phyloP scores from a whole-genome alignment of 2,797 vertebrate species.

The Alcedo atthis region DNA sequence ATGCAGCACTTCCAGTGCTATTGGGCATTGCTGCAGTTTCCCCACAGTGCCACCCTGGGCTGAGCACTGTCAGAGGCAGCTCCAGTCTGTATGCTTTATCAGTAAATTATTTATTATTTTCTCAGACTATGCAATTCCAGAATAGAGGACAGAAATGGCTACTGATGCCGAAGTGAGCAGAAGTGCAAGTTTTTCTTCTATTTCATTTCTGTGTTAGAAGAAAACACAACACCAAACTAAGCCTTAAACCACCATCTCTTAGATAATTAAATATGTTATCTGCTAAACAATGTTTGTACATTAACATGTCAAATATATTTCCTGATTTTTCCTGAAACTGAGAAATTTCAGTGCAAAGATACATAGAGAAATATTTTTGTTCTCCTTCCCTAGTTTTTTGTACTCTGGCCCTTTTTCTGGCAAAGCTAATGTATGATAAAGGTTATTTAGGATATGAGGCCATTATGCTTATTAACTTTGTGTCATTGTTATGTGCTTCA shows the following conservation, averaged over 20 bases:
- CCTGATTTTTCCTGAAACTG: neutral
- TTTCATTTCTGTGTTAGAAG: neutral
- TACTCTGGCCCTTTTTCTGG: neutral
- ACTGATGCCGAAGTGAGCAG: neutral
- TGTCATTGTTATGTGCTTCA: neutral
- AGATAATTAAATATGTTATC: neutral
- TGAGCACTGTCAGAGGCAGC: neutral
- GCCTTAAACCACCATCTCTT: neutral
- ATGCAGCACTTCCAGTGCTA: neutral
- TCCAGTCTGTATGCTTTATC: neutral
- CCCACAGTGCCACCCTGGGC: neutral
- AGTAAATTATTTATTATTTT: neutral
- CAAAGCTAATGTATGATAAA: neutral
- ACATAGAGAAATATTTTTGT: neutral
- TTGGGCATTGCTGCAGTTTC: neutral
- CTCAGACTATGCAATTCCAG: neutral
- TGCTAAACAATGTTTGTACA: neutral
- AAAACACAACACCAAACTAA: neutral
- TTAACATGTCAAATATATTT: neutral
- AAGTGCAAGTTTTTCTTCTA: neutral
- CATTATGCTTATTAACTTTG: neutral
- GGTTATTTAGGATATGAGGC: neutral
- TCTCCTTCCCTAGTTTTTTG: neutral
- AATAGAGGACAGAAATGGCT: neutral
- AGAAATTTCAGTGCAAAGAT: neutral